Percentiles rank a stretch among this genome's conserved stretches.
These are phyloP conservation scores for Cantharis flavilabris DNA, from an alignment of 2,888 invertebrate species.

Conservation along the genomic window DNA sequence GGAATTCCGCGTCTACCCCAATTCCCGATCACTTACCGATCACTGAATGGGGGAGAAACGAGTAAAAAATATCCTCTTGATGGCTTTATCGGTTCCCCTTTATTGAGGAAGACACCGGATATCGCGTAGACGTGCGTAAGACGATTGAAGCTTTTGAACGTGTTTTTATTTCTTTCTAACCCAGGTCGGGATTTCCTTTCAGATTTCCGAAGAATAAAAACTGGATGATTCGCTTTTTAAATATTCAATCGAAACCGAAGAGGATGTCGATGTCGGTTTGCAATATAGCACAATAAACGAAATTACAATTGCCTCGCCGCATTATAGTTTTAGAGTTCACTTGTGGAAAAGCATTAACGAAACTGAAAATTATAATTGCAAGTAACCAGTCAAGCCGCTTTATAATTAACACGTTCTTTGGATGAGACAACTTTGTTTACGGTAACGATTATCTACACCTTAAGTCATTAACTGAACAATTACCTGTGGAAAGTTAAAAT, in stretches of 20 bases:
- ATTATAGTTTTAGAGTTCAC: background rate
- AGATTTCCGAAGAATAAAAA: background rate
- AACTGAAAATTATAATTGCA: background rate
- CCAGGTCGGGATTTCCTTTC: background rate
- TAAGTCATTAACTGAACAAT: background rate
- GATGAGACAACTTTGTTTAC: background rate
- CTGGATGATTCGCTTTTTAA: background rate
- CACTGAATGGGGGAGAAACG: slow-evolving; percentile 32
- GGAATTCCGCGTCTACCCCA: slow-evolving; percentile 32
- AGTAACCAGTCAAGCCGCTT: background rate
- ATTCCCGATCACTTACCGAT: slow-evolving; percentile 40
- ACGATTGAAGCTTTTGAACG: slow-evolving; percentile 18
- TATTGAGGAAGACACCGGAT: slow-evolving; percentile 32
- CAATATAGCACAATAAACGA: background rate
- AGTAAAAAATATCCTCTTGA: slow-evolving; percentile 37
- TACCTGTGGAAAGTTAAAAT: background rate
- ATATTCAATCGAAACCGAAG: background rate
- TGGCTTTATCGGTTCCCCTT: slow-evolving; percentile 37
- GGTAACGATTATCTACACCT: background rate
- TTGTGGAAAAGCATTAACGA: background rate
- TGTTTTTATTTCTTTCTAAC: background rate
- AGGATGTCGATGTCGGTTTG: background rate
- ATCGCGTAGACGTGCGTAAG: slow-evolving; percentile 32
- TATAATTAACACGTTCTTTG: background rate
- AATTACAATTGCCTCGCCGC: background rate